Evolutionary conservation across 1,140 invertebrate species (phyloP).

Genomic region (Diorhabda elongata): DNA sequence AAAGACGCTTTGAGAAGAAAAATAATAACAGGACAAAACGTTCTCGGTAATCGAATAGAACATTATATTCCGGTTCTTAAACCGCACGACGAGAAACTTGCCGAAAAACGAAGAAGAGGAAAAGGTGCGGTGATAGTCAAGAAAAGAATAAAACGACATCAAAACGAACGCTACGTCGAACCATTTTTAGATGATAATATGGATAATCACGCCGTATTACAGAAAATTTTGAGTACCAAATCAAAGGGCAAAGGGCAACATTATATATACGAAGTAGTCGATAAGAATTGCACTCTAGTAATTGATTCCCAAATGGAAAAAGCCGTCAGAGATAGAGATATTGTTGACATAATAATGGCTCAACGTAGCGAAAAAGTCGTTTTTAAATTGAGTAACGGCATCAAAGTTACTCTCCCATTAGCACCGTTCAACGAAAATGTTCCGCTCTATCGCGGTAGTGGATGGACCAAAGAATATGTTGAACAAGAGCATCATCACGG

Average conservation of each 20-base stretch:
- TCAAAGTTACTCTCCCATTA: constrained; percentile 65
- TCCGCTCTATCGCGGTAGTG: constrained; percentile 60
- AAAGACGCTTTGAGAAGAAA: constrained; percentile 65
- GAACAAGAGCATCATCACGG: constrained; percentile 56
- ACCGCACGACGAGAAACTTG: constrained; percentile 40
- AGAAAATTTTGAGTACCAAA: constrained; percentile 52
- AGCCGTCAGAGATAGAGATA: constrained; percentile 69
- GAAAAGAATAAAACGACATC: constrained; percentile 57
- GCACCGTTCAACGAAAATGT: constrained; percentile 57
- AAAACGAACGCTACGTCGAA: constrained; percentile 59
- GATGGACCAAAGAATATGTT: constrained; percentile 57
- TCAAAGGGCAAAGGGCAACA: constrained; percentile 37
- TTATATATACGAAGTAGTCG: constrained; percentile 60
- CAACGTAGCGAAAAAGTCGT: constrained; percentile 68
- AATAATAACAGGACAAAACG: constrained; percentile 49
- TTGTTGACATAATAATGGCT: constrained; percentile 70
- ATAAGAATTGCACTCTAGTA: constrained; percentile 68
- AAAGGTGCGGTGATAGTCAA: constrained; percentile 52
- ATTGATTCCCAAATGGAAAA: constrained; percentile 69
- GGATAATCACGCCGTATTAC: constrained; percentile 55
- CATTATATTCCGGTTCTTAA: constrained; percentile 72
- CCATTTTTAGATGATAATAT: constrained; percentile 66
- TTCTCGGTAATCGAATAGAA: constrained; percentile 39
- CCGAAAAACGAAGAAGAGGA: constrained; percentile 51
- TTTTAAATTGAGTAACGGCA: constrained; percentile 64